A percentile compares a stretch with the other conserved stretches of the same genome.
phyloP scores from a whole-genome alignment of 1,140 invertebrate genomes.

The Musca vetustissima region DNA sequence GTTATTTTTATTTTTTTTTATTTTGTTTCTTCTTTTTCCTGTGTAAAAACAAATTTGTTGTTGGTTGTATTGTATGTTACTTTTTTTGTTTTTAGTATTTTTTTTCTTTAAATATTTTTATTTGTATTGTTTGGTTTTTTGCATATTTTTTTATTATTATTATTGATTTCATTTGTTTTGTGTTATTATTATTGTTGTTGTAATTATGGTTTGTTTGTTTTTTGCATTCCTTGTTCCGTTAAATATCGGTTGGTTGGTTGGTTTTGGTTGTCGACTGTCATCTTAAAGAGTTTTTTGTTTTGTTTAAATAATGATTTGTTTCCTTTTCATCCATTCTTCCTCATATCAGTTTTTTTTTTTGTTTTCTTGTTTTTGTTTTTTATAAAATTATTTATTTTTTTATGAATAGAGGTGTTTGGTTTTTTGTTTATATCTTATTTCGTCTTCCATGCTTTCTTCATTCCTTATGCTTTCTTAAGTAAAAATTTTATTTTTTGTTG shows the following conservation, averaged over 20 bases:
- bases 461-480: slow-evolving; percentile 7
- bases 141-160: background rate
- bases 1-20: slow-evolving; percentile 15
- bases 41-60: slow-evolving; percentile 5
- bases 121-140: background rate
- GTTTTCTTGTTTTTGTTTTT: background rate
- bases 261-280: slow-evolving; percentile 19
- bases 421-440: background rate
- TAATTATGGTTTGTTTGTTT: slow-evolving; percentile 3
- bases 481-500: background rate
- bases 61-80: background rate
- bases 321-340: background rate
- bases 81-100: background rate
- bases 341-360: no score
- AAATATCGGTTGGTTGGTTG: slow-evolving; percentile 23
- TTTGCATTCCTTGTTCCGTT: slow-evolving; percentile 18
- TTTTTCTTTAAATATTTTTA: background rate
- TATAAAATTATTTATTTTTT: slow-evolving; percentile 5
- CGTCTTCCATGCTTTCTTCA: no score
- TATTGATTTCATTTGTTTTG: background rate
- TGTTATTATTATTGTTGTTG: background rate
- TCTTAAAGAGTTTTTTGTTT: background rate
- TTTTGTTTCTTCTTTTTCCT: slow-evolving; percentile 2
- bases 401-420: slow-evolving; percentile 19
- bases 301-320: slow-evolving; percentile 12